These are phyloP conservation scores for Pelagia noctiluca DNA, from an alignment of 30 jellyfish, hydroid and myxozoan genomes.

Conservation along the genomic window DNA sequence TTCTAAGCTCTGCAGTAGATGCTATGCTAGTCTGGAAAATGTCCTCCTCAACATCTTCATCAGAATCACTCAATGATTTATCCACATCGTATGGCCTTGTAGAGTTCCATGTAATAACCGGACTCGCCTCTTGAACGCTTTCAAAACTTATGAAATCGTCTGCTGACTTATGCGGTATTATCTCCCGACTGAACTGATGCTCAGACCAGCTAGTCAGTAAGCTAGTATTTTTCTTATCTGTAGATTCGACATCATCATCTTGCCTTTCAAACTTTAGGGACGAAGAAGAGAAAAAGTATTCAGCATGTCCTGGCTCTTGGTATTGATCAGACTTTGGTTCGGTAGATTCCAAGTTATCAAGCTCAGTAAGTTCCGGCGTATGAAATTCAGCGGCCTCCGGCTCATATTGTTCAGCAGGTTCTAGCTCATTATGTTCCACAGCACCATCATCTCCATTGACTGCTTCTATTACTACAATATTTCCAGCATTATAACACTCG, in stretches of 20 bases:
- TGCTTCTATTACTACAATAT: neutral
- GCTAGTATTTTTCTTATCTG: conserved; percentile 31
- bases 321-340: too few species aligned
- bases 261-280: neutral
- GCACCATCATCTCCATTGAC: neutral
- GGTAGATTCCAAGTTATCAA: too few species aligned
- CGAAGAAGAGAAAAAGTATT: neutral
- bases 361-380: too few species aligned
- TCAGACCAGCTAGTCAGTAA: conserved; percentile 71
- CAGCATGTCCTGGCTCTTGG: too few species aligned
- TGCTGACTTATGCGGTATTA: neutral
- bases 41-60: conserved; percentile 22
- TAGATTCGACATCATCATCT: conserved; percentile 24
- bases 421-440: neutral
- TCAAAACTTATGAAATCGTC: conserved; percentile 19
- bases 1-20: conserved; percentile 63
- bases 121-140: conserved; percentile 21
- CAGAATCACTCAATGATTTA: neutral
- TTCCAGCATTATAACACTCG: neutral
- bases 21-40: conserved; percentile 54
- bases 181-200: conserved; percentile 21
- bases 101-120: conserved; percentile 58
- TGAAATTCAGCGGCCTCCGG: too few species aligned
- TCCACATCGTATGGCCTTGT: neutral
- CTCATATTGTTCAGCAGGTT: neutral